phyloP scores from a whole-genome alignment of 1,140 invertebrate species.

The Harlomillsia oculata region DNA sequence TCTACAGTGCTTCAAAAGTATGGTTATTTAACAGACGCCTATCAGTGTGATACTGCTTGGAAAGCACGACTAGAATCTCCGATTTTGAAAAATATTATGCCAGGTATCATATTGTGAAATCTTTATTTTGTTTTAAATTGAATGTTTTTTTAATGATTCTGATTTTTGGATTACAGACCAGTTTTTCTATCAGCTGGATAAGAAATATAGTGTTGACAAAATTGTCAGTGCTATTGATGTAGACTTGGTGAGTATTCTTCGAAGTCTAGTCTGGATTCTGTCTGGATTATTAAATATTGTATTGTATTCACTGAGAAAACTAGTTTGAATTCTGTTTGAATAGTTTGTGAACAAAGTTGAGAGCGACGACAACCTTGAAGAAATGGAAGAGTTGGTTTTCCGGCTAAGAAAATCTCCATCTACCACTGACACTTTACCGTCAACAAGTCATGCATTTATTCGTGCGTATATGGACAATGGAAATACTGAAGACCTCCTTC shows the following conservation, averaged over 20 bases:
- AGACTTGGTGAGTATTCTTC: conserved; percentile 46
- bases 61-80: conserved; percentile 49
- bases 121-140: not conserved
- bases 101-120: conserved; percentile 34
- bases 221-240: conserved; percentile 59
- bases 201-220: conserved; percentile 45
- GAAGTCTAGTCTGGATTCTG: not conserved
- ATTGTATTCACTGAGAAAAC: not conserved
- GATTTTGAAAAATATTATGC: conserved; percentile 52
- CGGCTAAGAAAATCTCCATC: conserved; percentile 59
- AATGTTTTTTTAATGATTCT: not conserved
- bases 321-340: no score
- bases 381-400: conserved; percentile 57
- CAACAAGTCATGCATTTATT: conserved; percentile 70
- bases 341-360: conserved; percentile 53
- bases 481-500: conserved; percentile 53
- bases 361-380: conserved; percentile 47
- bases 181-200: conserved; percentile 54
- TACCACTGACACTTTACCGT: conserved; percentile 58
- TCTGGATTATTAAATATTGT: not conserved
- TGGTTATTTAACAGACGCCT: conserved; percentile 55
- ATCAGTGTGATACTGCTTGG: conserved; percentile 57
- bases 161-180: conserved; percentile 39
- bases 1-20: not conserved
- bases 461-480: conserved; percentile 53